Conservation (phyloP, 1,140 invertebrate genomes). For the Odontomachus brunneus region DNA sequence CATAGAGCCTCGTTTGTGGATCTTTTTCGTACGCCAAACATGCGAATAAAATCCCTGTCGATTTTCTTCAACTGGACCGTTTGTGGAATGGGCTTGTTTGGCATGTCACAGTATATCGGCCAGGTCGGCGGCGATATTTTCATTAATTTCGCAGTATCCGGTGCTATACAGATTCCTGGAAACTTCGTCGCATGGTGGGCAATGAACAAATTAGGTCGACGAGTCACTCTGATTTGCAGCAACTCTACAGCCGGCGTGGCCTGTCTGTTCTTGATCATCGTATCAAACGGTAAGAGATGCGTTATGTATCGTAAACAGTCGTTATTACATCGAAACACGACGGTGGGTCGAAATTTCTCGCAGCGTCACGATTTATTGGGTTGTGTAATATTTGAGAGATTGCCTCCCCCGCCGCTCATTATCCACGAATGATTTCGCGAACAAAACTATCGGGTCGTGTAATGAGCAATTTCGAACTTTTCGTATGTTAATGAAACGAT, state of each 20-base stretch:
- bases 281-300: conserved; percentile 81
- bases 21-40: conserved; percentile 90
- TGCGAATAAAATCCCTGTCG: conserved; percentile 90
- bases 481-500: too few species aligned
- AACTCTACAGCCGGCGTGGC: conserved; percentile 88
- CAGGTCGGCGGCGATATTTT: conserved; percentile 91
- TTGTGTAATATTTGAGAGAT: too few species aligned
- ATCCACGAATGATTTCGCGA: too few species aligned
- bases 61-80: conserved; percentile 91
- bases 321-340: too few species aligned
- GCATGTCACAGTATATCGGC: conserved; percentile 91
- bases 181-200: conserved; percentile 89
- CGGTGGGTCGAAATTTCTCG: too few species aligned
- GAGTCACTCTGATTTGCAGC: conserved; percentile 87
- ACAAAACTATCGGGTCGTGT: too few species aligned
- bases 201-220: conserved; percentile 89
- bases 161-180: conserved; percentile 89
- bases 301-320: not conserved
- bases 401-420: too few species aligned
- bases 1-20: conserved; percentile 88
- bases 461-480: too few species aligned
- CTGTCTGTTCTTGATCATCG: conserved; percentile 87
- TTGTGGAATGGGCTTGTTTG: conserved; percentile 91
- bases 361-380: too few species aligned
- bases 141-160: conserved; percentile 90